Evolutionary conservation across 2,797 vertebrate genomes (phyloP).

Genomic region (Leptoclinus maculatus): DNA sequence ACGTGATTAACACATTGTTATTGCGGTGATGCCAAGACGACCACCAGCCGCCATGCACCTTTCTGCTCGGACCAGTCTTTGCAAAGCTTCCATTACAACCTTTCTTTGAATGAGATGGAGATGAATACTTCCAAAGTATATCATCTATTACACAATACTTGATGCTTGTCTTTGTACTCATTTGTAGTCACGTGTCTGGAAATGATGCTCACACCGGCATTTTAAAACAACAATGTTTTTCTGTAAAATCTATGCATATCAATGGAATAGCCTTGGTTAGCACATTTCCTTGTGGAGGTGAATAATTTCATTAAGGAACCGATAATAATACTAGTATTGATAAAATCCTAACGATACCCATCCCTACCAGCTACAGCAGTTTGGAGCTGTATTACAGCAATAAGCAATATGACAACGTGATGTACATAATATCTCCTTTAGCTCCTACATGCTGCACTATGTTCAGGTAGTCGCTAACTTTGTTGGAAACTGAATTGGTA

Average conservation of each 20-base stretch:
- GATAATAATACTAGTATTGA: too few species aligned
- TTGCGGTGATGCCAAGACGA: constrained; percentile 29
- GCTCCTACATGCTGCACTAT: not conserved
- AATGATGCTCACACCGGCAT: not conserved
- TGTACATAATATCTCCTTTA: not conserved
- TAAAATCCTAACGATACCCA: too few species aligned
- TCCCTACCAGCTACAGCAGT: too few species aligned
- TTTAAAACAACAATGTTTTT: not conserved
- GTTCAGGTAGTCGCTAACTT: not conserved
- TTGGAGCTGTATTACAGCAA: not conserved
- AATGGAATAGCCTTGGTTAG: too few species aligned
- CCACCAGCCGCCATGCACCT: constrained; percentile 5
- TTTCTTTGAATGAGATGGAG: constrained; percentile 3
- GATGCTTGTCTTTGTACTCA: not conserved
- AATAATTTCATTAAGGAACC: too few species aligned
- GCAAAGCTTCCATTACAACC: not conserved
- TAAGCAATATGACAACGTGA: not conserved
- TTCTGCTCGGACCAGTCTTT: not conserved
- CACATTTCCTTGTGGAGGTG: too few species aligned
- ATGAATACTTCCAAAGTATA: constrained; percentile 15
- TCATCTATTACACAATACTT: not conserved
- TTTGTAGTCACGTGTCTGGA: not conserved
- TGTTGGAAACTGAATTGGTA: not conserved
- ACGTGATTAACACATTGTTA: constrained; percentile 48
- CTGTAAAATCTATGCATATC: too few species aligned